These are phyloP conservation scores for Oceanodroma leucorhoa DNA, from an alignment of 2,797 vertebrate species.

Conservation along the genomic window DNA sequence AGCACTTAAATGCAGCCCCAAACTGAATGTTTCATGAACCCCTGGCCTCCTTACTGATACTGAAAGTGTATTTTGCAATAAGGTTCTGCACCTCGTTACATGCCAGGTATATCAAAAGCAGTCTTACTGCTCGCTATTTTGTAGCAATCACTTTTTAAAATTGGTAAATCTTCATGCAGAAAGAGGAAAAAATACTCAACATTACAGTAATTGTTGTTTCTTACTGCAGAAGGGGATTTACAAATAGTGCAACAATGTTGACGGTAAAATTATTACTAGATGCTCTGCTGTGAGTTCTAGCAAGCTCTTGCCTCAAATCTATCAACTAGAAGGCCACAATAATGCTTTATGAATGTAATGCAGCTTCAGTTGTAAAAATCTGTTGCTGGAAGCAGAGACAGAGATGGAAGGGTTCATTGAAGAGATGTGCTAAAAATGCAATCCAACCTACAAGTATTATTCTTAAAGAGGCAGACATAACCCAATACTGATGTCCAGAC, in stretches of 20 bases:
- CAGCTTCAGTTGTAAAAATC: slow-evolving; percentile 12
- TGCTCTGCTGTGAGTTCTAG: not conserved
- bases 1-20: not conserved
- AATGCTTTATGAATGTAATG: slow-evolving; percentile 7
- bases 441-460: not conserved
- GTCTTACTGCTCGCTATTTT: not conserved
- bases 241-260: not conserved
- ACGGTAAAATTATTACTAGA: slow-evolving; percentile 16
- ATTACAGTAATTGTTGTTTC: not conserved
- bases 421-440: not conserved
- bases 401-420: not conserved
- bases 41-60: not conserved
- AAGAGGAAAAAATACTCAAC: not conserved
- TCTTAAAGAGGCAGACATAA: not conserved
- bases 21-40: not conserved
- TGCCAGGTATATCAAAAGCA: not conserved
- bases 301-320: slow-evolving; percentile 22
- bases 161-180: slow-evolving; percentile 9
- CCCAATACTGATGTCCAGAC: not conserved
- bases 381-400: not conserved
- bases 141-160: not conserved
- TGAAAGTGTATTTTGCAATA: not conserved
- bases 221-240: not conserved
- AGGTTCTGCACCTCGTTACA: not conserved
- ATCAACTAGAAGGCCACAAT: slow-evolving; percentile 2